Percentiles rank a stretch among this genome's conserved stretches.
phyloP scores from a whole-genome alignment of 2,888 invertebrate genomes.

The Dolichopus griseipennis region DNA sequence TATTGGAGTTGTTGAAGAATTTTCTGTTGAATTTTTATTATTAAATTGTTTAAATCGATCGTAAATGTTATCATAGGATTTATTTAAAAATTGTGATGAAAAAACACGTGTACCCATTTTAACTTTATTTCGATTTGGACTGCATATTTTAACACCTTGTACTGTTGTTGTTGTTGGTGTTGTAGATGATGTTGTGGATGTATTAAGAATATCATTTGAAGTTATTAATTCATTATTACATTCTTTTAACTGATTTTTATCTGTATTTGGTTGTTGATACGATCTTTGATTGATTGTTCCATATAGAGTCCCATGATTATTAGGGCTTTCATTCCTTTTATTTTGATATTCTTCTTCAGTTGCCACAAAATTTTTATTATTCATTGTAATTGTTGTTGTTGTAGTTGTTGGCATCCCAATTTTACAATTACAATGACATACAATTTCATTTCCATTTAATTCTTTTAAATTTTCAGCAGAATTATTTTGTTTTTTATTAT shows the following conservation, averaged over 20 bases:
- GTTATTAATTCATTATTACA: constrained; percentile 43
- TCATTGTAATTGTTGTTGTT: constrained; percentile 36
- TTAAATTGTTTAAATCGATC: constrained; percentile 15
- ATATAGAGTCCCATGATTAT: constrained; percentile 21
- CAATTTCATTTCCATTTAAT: constrained; percentile 19
- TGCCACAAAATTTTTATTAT: background rate
- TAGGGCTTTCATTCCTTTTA: constrained; percentile 61
- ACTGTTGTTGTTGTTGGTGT: background rate
- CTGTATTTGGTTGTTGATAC: too few relatives aligned
- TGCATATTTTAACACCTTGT: constrained; percentile 18
- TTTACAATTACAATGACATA: constrained; percentile 18
- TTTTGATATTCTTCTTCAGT: constrained; percentile 50
- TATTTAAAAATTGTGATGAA: constrained; percentile 25
- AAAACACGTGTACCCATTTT: constrained; percentile 68
- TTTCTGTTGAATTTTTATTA: background rate
- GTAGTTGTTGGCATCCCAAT: constrained; percentile 26
- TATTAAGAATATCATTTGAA: background rate
- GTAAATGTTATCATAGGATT: constrained; percentile 25
- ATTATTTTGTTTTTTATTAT: constrained; percentile 2
- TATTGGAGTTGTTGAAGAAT: background rate
- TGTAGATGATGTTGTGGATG: background rate
- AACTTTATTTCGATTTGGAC: constrained; percentile 55
- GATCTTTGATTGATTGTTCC: too few relatives aligned
- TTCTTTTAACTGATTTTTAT: constrained; percentile 49
- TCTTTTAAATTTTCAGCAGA: background rate